These are phyloP conservation scores for Neosalanx taihuensis DNA, from an alignment of 2,797 vertebrate genomes.

Conservation along the genomic window DNA sequence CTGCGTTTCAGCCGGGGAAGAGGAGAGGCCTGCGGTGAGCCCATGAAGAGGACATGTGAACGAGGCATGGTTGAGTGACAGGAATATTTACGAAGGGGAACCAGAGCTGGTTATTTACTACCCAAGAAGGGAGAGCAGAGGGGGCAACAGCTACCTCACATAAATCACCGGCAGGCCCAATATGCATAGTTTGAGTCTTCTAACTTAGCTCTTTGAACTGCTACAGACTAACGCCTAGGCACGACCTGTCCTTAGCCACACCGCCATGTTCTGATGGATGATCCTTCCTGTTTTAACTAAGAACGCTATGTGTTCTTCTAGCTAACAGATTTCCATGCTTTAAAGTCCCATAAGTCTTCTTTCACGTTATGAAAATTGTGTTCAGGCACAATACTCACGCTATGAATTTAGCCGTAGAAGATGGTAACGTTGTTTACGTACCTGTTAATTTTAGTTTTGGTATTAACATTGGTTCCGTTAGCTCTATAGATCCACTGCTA, in stretches of 20 bases:
- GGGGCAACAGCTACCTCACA: background rate
- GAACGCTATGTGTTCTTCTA: no score
- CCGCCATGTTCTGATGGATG: no score
- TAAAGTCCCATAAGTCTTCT: no score
- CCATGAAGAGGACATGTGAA: conserved; percentile 71
- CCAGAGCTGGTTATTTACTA: conserved; percentile 62
- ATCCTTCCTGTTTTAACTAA: no score
- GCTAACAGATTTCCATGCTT: background rate
- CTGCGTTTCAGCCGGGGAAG: conserved; percentile 41
- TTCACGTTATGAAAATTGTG: no score
- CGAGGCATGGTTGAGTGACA: conserved; percentile 69
- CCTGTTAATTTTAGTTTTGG: no score
- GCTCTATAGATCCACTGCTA: no score
- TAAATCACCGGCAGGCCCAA: background rate
- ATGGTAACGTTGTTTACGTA: background rate
- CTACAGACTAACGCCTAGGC: no score
- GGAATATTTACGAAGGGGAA: conserved; percentile 63
- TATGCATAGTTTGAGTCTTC: background rate
- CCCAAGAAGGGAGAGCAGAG: conserved; percentile 5
- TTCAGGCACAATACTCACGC: no score
- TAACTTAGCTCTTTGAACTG: no score
- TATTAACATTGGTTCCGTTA: no score
- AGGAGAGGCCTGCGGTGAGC: conserved; percentile 61
- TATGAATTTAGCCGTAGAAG: background rate
- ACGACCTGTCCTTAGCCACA: no score